phyloP scores from a whole-genome alignment of 2,888 invertebrate species.

The Sympetrum striolatum region DNA sequence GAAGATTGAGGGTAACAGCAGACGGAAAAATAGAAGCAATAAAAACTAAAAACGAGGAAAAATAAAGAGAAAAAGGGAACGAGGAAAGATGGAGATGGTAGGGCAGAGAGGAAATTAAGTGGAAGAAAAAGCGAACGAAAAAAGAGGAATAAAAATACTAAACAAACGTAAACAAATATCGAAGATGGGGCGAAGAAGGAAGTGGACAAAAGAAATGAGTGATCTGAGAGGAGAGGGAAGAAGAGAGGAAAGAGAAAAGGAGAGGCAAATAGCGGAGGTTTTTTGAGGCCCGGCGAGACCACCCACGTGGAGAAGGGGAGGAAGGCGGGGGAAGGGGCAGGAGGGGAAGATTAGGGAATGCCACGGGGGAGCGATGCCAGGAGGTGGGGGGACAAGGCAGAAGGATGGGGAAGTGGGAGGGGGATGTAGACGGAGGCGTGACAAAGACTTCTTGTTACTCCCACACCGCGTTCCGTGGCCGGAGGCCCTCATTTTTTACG shows the following conservation, averaged over 20 bases:
- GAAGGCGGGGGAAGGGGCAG: background rate
- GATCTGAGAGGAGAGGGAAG: background rate
- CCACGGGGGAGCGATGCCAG: background rate
- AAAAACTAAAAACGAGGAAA: background rate
- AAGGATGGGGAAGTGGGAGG: background rate
- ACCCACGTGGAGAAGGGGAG: slow-evolving; percentile 7
- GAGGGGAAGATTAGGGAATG: background rate
- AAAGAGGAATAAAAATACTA: too few relatives aligned
- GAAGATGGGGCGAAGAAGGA: background rate
- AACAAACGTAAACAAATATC: too few relatives aligned
- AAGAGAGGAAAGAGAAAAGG: background rate
- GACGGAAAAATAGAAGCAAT: background rate
- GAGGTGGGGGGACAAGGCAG: background rate
- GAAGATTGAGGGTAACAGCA: background rate
- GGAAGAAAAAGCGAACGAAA: too few relatives aligned
- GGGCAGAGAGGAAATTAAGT: too few relatives aligned
- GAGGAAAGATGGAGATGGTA: background rate
- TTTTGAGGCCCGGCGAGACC: background rate
- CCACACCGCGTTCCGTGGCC: background rate
- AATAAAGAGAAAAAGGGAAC: background rate
- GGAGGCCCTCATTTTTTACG: background rate
- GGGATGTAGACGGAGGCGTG: slow-evolving; percentile 16
- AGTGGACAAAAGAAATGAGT: background rate
- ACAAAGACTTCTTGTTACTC: slow-evolving; percentile 41
- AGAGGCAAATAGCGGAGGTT: background rate